Evolutionary conservation across 1,140 invertebrate genomes (phyloP).

Genomic region (Tachypleus tridentatus): DNA sequence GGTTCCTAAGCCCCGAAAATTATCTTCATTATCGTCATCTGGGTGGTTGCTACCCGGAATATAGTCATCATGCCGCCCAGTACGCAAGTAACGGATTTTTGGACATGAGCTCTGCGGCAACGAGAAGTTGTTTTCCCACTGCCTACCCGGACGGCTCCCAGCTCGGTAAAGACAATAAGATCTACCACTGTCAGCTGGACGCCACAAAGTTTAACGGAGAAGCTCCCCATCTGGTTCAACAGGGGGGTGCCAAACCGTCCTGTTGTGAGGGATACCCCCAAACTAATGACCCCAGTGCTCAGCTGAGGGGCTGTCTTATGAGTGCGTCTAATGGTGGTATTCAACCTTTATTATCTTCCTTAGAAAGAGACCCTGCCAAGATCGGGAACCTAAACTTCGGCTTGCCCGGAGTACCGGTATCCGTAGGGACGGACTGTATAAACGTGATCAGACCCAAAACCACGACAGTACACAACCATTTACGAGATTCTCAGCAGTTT

Average conservation of each 20-base stretch:
- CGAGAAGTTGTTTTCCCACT: slow-evolving; percentile 34
- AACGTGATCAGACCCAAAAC: slow-evolving; percentile 20
- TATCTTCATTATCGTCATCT: slow-evolving; percentile 49
- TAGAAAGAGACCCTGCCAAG: slow-evolving; percentile 8
- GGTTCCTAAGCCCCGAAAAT: slow-evolving; percentile 55
- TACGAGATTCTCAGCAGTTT: slow-evolving; percentile 13
- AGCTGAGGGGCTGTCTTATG: slow-evolving; percentile 20
- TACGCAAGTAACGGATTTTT: slow-evolving; percentile 62
- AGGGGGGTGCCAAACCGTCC: slow-evolving; percentile 9
- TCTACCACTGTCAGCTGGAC: slow-evolving; percentile 47
- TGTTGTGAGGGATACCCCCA: slow-evolving; percentile 19
- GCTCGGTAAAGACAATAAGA: slow-evolving; percentile 38
- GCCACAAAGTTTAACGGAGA: slow-evolving; percentile 22
- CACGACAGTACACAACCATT: slow-evolving; percentile 10
- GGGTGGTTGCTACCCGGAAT: slow-evolving; percentile 36
- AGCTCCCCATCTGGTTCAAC: slow-evolving; percentile 12
- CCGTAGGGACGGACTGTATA: slow-evolving; percentile 13
- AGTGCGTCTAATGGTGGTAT: slow-evolving; percentile 18
- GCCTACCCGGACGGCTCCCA: slow-evolving; percentile 32
- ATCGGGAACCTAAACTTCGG: slow-evolving; percentile 6
- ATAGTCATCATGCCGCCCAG: slow-evolving; percentile 11
- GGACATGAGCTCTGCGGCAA: slow-evolving; percentile 40
- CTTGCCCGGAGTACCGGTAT: background rate
- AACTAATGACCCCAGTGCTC: slow-evolving; percentile 9
- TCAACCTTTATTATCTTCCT: slow-evolving; percentile 14